Percentiles rank a stretch among this genome's conserved stretches.
Conservation (phyloP, 2,888 invertebrate genomes). For the Sabatieria punctata region DNA sequence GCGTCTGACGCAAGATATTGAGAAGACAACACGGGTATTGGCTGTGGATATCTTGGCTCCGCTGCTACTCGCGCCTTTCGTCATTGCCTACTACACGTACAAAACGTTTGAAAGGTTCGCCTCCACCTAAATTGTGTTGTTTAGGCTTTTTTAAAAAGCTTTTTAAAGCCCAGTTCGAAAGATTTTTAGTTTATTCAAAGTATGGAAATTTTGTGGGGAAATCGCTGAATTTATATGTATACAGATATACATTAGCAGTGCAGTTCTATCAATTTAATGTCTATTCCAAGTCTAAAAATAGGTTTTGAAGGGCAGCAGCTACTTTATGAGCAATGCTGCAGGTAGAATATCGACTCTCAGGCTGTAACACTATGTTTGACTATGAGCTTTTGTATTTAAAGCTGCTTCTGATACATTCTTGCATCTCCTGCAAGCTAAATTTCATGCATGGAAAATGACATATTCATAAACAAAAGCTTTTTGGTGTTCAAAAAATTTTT, state of each 20-base stretch:
- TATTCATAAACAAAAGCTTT: too few species aligned
- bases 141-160: background rate
- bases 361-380: too few species aligned
- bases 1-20: slow-evolving; percentile 44
- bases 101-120: slow-evolving; percentile 36
- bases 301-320: too few species aligned
- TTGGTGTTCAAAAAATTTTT: too few species aligned
- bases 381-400: too few species aligned
- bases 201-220: background rate
- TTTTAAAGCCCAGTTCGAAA: background rate
- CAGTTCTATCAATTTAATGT: too few species aligned
- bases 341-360: too few species aligned
- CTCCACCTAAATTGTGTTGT: background rate
- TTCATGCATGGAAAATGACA: too few species aligned
- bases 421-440: background rate
- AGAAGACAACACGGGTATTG: slow-evolving; percentile 36
- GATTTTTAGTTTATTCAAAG: background rate
- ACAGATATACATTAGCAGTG: too few species aligned
- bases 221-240: background rate
- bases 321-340: too few species aligned
- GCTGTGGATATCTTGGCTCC: slow-evolving; percentile 35
- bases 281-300: too few species aligned
- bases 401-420: too few species aligned
- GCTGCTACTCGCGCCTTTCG: slow-evolving; percentile 37
- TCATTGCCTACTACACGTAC: slow-evolving; percentile 42